phyloP scores from a whole-genome alignment of 2,888 invertebrate species.

The Cinara cedri region DNA sequence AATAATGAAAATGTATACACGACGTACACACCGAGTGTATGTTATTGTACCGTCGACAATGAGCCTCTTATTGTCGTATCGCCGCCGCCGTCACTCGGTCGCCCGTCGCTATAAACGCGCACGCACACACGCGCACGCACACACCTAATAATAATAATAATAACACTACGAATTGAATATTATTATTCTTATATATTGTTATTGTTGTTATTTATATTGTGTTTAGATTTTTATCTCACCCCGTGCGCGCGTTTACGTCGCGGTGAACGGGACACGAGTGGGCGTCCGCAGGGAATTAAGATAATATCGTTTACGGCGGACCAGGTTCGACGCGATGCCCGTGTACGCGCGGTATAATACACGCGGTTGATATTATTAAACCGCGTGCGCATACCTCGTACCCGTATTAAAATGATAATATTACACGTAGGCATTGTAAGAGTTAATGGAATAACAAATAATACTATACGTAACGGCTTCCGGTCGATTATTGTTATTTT shows the following conservation, averaged over 20 bases:
- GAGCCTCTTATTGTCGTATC: too few species aligned
- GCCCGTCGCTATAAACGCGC: too few species aligned
- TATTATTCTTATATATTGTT: not conserved
- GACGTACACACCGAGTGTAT: too few species aligned
- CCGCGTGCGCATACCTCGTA: too few species aligned
- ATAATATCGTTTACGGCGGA: constrained; percentile 25
- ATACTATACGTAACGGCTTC: not conserved
- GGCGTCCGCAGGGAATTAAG: constrained; percentile 29
- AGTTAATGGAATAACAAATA: constrained; percentile 23
- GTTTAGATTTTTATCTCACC: not conserved
- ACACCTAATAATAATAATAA: too few species aligned
- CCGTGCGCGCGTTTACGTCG: constrained; percentile 5
- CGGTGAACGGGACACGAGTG: not conserved
- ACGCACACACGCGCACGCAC: too few species aligned
- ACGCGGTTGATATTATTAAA: too few species aligned
- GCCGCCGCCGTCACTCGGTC: too few species aligned
- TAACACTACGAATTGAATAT: constrained; percentile 31
- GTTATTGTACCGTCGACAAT: too few species aligned
- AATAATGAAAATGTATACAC: not conserved
- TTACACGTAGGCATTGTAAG: not conserved
- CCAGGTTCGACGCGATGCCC: not conserved
- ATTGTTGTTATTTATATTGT: not conserved
- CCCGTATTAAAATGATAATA: too few species aligned
- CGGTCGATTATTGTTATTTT: too few species aligned
- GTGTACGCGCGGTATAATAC: too few species aligned